phyloP scores from a whole-genome alignment of 2,888 invertebrate genomes.

The Papilio demoleus region DNA sequence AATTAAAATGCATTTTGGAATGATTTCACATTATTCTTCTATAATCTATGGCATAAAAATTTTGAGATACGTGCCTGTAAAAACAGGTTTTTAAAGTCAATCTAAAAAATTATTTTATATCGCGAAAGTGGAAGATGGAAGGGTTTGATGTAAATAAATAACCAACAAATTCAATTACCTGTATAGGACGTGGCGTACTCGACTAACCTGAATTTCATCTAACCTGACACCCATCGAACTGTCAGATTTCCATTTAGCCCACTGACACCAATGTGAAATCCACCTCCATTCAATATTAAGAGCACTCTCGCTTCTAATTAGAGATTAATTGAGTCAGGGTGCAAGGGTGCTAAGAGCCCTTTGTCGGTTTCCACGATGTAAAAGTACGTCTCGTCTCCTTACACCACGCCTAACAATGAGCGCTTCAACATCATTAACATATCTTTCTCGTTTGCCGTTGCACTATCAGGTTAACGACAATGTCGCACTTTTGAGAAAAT shows the following conservation, averaged over 20 bases:
- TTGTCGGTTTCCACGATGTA: conserved; percentile 55
- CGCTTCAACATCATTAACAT: conserved; percentile 17
- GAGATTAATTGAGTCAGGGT: conserved; percentile 78
- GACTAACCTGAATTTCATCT: conserved; percentile 66
- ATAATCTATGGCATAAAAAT: background rate
- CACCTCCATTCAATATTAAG: conserved; percentile 73
- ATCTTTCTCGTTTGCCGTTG: background rate
- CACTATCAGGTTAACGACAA: background rate
- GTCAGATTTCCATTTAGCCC: conserved; percentile 77
- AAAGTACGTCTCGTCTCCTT: conserved; percentile 23
- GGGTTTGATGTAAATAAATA: conserved; percentile 25
- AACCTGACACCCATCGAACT: conserved; percentile 61
- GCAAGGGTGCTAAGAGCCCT: conserved; percentile 61
- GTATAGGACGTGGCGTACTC: conserved; percentile 19
- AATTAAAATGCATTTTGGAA: no score
- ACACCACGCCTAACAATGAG: conserved; percentile 11
- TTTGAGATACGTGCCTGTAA: background rate
- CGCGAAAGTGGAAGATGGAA: conserved; percentile 6
- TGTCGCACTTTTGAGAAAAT: conserved; percentile 36
- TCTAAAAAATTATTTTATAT: background rate
- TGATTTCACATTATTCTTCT: background rate
- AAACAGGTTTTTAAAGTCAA: background rate
- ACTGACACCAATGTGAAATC: conserved; percentile 77
- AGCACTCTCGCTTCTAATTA: conserved; percentile 81
- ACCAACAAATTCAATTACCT: conserved; percentile 34